phyloP scores from a whole-genome alignment of 2,113 vertebrate species.

The Hippolais icterina region DNA sequence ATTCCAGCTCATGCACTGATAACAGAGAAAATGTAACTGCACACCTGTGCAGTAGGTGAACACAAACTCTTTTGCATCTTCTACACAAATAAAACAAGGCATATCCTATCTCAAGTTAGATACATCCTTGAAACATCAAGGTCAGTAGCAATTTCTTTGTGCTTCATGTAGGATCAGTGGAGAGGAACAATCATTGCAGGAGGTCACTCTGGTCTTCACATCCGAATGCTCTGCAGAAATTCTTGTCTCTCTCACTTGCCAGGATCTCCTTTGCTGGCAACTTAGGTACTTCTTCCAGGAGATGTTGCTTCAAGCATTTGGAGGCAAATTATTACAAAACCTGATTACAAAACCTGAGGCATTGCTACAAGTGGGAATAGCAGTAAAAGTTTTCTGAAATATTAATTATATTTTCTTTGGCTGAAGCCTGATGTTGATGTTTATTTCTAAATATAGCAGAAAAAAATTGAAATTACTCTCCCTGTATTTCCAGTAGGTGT shows the following conservation, averaged over 20 bases:
- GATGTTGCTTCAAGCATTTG: background rate
- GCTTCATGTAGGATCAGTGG: background rate
- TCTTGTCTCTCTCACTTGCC: background rate
- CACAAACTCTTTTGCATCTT: accelerated
- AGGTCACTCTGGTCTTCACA: background rate
- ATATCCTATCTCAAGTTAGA: background rate
- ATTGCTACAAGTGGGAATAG: background rate
- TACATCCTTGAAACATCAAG: background rate
- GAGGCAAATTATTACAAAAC: too few relatives aligned
- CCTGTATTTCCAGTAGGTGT: background rate
- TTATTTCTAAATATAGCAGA: background rate
- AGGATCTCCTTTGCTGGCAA: background rate
- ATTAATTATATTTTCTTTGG: background rate
- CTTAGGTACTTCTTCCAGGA: background rate
- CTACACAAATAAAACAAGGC: background rate
- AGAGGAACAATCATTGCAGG: background rate
- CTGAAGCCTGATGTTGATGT: background rate
- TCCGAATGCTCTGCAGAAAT: background rate
- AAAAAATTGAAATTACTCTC: background rate
- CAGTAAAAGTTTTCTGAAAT: background rate
- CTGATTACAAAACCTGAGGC: background rate
- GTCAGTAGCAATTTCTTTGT: background rate
- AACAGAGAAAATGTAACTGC: background rate
- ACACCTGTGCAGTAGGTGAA: background rate
- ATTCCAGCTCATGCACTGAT: background rate